These are phyloP conservation scores for Syngnathus rostellatus DNA, from an alignment of 2,797 vertebrate species.

Conservation along the genomic window DNA sequence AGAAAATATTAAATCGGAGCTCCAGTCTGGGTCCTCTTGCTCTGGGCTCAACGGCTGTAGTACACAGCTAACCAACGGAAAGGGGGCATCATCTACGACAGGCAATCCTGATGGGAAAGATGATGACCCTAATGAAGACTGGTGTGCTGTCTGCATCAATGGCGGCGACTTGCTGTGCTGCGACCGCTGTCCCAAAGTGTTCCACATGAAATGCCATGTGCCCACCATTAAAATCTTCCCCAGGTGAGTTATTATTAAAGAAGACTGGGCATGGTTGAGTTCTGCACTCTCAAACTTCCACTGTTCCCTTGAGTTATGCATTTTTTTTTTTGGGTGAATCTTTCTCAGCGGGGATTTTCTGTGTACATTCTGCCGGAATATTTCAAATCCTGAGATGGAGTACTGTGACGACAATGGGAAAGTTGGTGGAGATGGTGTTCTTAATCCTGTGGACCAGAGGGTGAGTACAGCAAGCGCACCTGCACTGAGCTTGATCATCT, in stretches of 20 bases:
- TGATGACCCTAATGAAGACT: slow-evolving; percentile 97
- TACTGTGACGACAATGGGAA: slow-evolving; percentile 90
- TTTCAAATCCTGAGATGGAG: slow-evolving; percentile 86
- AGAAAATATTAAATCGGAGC: slow-evolving; percentile 85
- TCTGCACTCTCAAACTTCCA: background rate
- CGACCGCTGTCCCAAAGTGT: slow-evolving; percentile 96
- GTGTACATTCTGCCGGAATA: slow-evolving; percentile 93
- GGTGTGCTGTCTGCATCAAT: slow-evolving; percentile 97
- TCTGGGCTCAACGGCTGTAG: slow-evolving; percentile 66
- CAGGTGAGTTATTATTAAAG: slow-evolving; percentile 40
- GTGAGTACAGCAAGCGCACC: slow-evolving; percentile 55
- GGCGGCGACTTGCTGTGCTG: slow-evolving; percentile 95
- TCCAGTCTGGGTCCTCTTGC: slow-evolving; percentile 58
- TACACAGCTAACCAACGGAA: slow-evolving; percentile 76
- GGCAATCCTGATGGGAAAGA: slow-evolving; percentile 67
- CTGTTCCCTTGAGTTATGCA: background rate
- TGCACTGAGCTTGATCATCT: background rate
- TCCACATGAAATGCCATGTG: slow-evolving; percentile 97
- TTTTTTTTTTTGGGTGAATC: background rate
- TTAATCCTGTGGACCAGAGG: slow-evolving; percentile 89
- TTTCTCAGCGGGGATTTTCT: slow-evolving; percentile 88
- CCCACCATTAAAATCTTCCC: slow-evolving; percentile 82
- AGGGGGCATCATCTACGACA: slow-evolving; percentile 48
- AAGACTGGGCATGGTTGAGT: background rate
- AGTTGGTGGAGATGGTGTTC: slow-evolving; percentile 71